These are phyloP conservation scores for Romanomermis culicivorax DNA, from an alignment of 2,888 invertebrate species.

Conservation along the genomic window DNA sequence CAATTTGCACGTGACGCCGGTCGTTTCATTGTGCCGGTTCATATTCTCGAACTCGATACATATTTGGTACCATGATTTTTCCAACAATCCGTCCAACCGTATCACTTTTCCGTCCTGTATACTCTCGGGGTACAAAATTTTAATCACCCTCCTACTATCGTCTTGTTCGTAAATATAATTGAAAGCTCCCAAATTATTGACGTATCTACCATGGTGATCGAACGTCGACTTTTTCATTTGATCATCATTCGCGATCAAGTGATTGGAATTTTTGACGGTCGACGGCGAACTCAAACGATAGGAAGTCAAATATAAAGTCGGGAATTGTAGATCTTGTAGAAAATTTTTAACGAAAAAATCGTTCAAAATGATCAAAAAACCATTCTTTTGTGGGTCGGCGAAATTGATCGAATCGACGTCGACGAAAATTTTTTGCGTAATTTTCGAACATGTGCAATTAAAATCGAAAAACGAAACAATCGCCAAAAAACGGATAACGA, in stretches of 20 bases:
- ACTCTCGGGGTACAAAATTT: slow-evolving; percentile 2
- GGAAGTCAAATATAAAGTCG: slow-evolving; percentile 20
- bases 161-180: background rate
- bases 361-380: slow-evolving; percentile 18
- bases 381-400: slow-evolving; percentile 18
- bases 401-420: slow-evolving; percentile 10
- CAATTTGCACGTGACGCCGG: slow-evolving; percentile 18
- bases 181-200: too few species aligned
- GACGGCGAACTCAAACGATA: slow-evolving; percentile 15
- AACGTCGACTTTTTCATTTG: background rate
- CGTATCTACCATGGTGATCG: background rate
- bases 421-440: slow-evolving; percentile 7
- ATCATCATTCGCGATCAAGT: too few species aligned
- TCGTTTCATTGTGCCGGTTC: slow-evolving; percentile 21
- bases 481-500: too few species aligned
- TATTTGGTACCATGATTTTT: slow-evolving; percentile 19
- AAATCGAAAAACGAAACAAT: too few species aligned
- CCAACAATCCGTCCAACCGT: slow-evolving; percentile 6
- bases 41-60: slow-evolving; percentile 24
- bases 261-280: background rate
- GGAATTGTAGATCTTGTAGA: slow-evolving; percentile 16
- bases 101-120: slow-evolving; percentile 4
- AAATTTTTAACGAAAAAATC: slow-evolving; percentile 18
- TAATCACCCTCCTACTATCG: background rate
- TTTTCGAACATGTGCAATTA: too few species aligned